Evolutionary conservation across 2,888 invertebrate genomes (phyloP), one percentile per base, ranked within the genome.

Genomic region (Nomada ruficornis): DNA sequence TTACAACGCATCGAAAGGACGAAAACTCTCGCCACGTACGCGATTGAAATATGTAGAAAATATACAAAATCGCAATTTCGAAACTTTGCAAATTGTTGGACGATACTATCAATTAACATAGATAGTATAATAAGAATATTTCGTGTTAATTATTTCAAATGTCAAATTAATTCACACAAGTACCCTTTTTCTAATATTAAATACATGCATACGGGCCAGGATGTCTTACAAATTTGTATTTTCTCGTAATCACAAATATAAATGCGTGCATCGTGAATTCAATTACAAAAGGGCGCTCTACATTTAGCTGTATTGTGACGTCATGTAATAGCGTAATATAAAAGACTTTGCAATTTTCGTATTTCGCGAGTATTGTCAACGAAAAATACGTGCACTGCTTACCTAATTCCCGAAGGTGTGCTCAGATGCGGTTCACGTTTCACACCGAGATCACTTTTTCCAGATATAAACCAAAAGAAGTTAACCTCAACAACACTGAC

Each of bases 401-500:
- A 81, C 60, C 69, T 67, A 67, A 62, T 73, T 29, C 23, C 50
- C 42, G 2, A 70, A 67, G 65, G 18, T 76, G 69, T 64, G 54
- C 18, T 36, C 26, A 59, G 20, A 69, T 77, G 65, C 69, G 59
- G 60, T 69, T 81, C 62, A 70, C 71, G 68, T 82, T 57, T 54
- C 57, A 50, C 59, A 55, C 26, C n/a, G 63, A 64, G 71, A 82
- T 78, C 68, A 69, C 78, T 82, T 83, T 83, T 82, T 78, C 64
- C 26, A 83, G 64, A 74, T 82, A 78, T 63, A 83, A 76, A 79
- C 55, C 75, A 79, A 26, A 76, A 80, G 64, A 84, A 83, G 76
- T 81, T 83, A 81, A 84, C 81, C 80, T 81, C 74, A 83, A 85
- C 75, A 82, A 81, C 71, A 69, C 72, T 67, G 73, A 52, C 79